Evolutionary conservation across 1,140 invertebrate species (phyloP).

Genomic region (Condylostylus longicornis): DNA sequence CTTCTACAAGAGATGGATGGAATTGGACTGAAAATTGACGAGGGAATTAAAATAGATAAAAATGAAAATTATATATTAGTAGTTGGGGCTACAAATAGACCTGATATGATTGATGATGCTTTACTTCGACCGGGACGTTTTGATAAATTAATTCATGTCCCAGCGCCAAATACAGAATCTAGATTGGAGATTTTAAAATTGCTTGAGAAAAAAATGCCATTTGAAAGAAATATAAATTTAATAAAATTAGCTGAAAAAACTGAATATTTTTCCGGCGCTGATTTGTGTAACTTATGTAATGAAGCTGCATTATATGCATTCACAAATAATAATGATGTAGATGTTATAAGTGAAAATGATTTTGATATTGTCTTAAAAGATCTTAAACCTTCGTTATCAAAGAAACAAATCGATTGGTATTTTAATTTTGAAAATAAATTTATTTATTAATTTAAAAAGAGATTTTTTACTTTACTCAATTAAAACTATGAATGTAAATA

Average conservation of each 20-base stretch:
- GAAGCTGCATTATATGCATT: slow-evolving; percentile 54
- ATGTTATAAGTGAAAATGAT: slow-evolving; percentile 34
- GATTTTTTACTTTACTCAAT: too few relatives aligned
- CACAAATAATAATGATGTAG: slow-evolving; percentile 35
- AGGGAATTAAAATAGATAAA: slow-evolving; percentile 7
- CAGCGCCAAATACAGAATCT: slow-evolving; percentile 47
- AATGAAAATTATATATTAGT: slow-evolving; percentile 39
- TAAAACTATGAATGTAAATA: too few relatives aligned
- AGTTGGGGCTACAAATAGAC: slow-evolving; percentile 63
- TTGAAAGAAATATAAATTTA: slow-evolving; percentile 42
- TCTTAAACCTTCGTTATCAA: slow-evolving; percentile 38
- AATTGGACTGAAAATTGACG: slow-evolving; percentile 24
- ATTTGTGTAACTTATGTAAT: slow-evolving; percentile 53
- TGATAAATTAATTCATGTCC: slow-evolving; percentile 59
- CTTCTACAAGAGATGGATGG: slow-evolving; percentile 58
- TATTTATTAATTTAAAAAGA: slow-evolving; percentile 6
- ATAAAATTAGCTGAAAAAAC: slow-evolving; percentile 42
- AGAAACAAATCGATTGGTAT: slow-evolving; percentile 32
- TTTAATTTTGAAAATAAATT: slow-evolving; percentile 20
- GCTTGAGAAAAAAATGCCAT: slow-evolving; percentile 43
- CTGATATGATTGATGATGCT: slow-evolving; percentile 63
- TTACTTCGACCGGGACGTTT: slow-evolving; percentile 60
- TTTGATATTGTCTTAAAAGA: slow-evolving; percentile 38
- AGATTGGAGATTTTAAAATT: slow-evolving; percentile 45
- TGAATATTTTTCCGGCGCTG: slow-evolving; percentile 60